A percentile compares a stretch with the other conserved stretches of the same genome.
phyloP scores from a whole-genome alignment of 2,888 invertebrate species.

The Rhogogaster chlorosoma region DNA sequence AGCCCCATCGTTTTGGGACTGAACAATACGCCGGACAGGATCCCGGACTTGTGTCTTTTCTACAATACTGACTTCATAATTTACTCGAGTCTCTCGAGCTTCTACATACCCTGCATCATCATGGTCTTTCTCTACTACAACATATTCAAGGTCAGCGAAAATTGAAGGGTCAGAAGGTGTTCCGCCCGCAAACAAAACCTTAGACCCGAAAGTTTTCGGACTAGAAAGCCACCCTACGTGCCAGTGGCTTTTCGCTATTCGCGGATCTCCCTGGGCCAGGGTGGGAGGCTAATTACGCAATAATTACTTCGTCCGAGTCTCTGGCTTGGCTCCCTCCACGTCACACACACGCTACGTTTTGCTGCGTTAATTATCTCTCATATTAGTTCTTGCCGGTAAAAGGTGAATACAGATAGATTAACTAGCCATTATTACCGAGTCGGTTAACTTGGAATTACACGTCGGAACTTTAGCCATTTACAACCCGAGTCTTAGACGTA shows the following conservation, averaged over 20 bases:
- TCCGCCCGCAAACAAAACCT: slow-evolving; percentile 31
- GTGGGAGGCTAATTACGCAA: slow-evolving; percentile 21
- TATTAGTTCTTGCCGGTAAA: slow-evolving; percentile 5
- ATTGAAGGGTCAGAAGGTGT: not conserved
- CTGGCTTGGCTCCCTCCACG: not conserved
- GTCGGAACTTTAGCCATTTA: slow-evolving; percentile 41
- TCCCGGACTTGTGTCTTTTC: slow-evolving; percentile 94
- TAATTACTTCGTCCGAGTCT: slow-evolving; percentile 42
- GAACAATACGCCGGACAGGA: slow-evolving; percentile 94
- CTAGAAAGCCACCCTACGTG: slow-evolving; percentile 11
- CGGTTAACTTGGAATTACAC: slow-evolving; percentile 46
- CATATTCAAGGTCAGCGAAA: slow-evolving; percentile 93
- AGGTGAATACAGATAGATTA: slow-evolving; percentile 36
- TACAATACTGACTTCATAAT: slow-evolving; percentile 99
- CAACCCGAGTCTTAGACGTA: slow-evolving; percentile 20
- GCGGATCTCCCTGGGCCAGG: not conserved
- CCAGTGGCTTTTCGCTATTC: slow-evolving; percentile 38
- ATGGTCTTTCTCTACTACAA: slow-evolving; percentile 99
- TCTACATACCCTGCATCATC: slow-evolving; percentile 98
- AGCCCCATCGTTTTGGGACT: slow-evolving; percentile 97
- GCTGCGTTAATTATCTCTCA: slow-evolving; percentile 28
- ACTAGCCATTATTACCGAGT: slow-evolving; percentile 33
- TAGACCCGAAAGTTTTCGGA: slow-evolving; percentile 38
- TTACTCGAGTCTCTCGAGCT: slow-evolving; percentile 98
- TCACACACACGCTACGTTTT: slow-evolving; percentile 31